Evolutionary conservation across 2,888 invertebrate genomes (phyloP).

Genomic region (Agonopterix heracliana): DNA sequence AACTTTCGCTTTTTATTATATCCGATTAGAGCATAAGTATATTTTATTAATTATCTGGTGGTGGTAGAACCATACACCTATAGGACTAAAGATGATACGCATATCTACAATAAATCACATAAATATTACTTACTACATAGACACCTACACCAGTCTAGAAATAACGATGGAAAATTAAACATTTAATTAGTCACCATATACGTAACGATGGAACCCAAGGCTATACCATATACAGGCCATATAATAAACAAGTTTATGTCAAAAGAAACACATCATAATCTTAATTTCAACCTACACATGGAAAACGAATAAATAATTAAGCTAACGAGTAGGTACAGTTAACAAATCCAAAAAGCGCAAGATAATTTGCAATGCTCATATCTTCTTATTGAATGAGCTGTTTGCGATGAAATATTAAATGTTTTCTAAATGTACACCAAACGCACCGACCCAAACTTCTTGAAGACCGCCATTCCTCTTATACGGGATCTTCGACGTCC

Average conservation of each 20-base stretch:
- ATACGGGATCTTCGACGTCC: no score
- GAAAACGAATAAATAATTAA: slow-evolving; percentile 42
- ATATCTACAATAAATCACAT: slow-evolving; percentile 38
- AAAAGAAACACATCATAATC: slow-evolving; percentile 66
- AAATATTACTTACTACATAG: slow-evolving; percentile 32
- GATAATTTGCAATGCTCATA: no score
- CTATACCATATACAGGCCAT: slow-evolving; percentile 58
- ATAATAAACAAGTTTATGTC: slow-evolving; percentile 64
- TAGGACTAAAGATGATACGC: slow-evolving; percentile 9
- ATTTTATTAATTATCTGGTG: neutral
- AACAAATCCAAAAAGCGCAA: no score
- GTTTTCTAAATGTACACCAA: no score
- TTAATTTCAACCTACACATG: slow-evolving; percentile 60
- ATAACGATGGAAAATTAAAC: slow-evolving; percentile 65
- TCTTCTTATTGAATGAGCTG: no score
- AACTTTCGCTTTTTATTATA: slow-evolving; percentile 54
- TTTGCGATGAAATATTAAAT: no score
- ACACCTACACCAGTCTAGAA: slow-evolving; percentile 52
- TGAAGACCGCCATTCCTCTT: no score
- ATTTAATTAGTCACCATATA: slow-evolving; percentile 68
- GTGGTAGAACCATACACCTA: neutral
- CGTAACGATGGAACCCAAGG: slow-evolving; percentile 61
- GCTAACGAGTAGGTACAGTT: slow-evolving; percentile 11
- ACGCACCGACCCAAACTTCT: no score
- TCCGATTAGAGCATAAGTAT: slow-evolving; percentile 20